A percentile compares a stretch with the other conserved stretches of the same genome.
Evolutionary conservation across 2,113 vertebrate genomes (phyloP).

Genomic region (Mixornis gularis): DNA sequence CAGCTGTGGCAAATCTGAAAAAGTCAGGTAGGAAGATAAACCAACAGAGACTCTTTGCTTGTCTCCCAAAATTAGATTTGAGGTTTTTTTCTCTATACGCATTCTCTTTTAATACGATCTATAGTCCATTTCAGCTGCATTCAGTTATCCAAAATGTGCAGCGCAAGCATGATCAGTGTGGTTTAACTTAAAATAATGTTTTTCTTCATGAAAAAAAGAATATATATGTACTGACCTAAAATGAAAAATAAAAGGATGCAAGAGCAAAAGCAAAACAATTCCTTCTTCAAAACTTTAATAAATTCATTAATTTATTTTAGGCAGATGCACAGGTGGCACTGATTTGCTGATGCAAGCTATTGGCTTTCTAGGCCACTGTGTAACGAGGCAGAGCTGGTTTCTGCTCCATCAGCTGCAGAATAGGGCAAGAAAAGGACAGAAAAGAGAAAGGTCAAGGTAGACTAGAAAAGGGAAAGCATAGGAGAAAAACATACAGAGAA

Average conservation of each 20-base stretch:
- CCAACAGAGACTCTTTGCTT: not conserved
- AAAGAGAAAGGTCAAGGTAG: not conserved
- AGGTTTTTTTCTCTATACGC: not conserved
- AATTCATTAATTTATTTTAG: conserved; percentile 26
- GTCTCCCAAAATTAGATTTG: not conserved
- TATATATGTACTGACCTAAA: not conserved
- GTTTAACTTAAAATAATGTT: not conserved
- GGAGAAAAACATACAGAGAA: not conserved
- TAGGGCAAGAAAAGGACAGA: conserved; percentile 13
- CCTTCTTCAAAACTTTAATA: conserved; percentile 6
- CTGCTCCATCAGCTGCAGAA: conserved; percentile 14
- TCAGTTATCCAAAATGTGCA: not conserved
- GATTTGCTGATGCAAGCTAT: conserved; percentile 41
- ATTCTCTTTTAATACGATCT: not conserved
- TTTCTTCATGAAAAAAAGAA: not conserved
- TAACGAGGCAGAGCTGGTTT: conserved; percentile 28
- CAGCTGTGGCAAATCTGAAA: not conserved
- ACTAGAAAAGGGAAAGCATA: not conserved
- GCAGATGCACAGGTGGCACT: conserved; percentile 2
- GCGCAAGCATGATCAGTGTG: not conserved
- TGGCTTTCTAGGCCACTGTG: conserved; percentile 39
- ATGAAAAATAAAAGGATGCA: not conserved
- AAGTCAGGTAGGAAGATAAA: not conserved
- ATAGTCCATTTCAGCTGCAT: not conserved
- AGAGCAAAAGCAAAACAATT: not conserved